Percentiles rank a stretch among this genome's conserved stretches.
These are phyloP conservation scores for Onychomys arenicola DNA, from an alignment of 2,797 vertebrate genomes.

Conservation along the genomic window DNA sequence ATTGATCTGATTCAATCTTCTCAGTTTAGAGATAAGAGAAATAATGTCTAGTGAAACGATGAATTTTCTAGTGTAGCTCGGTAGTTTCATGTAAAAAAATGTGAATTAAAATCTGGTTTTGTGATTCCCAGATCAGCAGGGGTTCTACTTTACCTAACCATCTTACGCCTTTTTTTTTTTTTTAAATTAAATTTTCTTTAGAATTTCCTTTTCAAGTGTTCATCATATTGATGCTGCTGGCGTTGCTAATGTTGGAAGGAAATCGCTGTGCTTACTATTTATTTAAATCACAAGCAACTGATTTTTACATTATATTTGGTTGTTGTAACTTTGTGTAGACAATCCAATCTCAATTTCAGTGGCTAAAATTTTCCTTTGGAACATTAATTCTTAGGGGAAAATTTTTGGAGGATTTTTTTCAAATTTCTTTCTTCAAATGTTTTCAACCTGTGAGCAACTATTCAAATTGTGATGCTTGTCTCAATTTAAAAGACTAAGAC, in stretches of 20 bases:
- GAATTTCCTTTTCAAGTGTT: not conserved
- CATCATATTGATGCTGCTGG: not conserved
- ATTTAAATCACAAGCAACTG: not conserved
- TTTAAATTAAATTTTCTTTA: not conserved
- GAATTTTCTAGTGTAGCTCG: not conserved
- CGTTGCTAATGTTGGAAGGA: not conserved
- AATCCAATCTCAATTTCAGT: not conserved
- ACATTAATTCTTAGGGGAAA: not conserved
- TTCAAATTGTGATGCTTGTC: not conserved
- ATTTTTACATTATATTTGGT: constrained; percentile 17
- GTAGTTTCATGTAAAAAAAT: not conserved
- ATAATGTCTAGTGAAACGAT: not conserved
- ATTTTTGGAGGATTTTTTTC: not conserved
- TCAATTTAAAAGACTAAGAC: constrained; percentile 16
- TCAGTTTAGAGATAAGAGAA: constrained; percentile 11
- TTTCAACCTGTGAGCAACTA: not conserved
- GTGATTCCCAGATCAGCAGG: not conserved
- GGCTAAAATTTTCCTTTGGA: constrained; percentile 20
- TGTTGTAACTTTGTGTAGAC: not conserved
- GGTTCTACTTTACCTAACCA: not conserved
- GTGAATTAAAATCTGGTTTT: not conserved
- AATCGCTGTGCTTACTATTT: not conserved
- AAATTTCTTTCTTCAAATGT: not conserved
- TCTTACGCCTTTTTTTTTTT: not conserved
- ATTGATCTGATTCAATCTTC: not conserved